Evolutionary conservation across 1,140 invertebrate genomes (phyloP).

Genomic region (Nymphalis io): DNA sequence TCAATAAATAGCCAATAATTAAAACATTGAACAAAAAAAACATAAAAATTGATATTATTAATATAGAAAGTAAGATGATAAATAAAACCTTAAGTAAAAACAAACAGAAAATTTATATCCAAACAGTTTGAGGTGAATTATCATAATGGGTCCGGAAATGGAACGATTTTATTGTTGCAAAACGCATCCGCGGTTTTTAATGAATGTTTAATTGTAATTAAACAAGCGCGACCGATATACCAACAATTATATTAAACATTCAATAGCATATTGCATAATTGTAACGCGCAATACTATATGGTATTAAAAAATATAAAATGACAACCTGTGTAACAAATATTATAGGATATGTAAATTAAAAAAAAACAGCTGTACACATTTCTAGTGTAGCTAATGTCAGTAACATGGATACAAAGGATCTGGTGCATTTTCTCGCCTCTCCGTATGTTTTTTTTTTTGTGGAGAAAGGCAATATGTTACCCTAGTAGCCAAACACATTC

Average conservation of each 20-base stretch:
- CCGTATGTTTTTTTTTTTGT: conserved; percentile 34
- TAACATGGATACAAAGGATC: conserved; percentile 25
- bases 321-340: not conserved
- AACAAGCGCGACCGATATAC: not conserved
- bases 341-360: not conserved
- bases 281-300: conserved; percentile 10
- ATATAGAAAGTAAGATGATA: not conserved
- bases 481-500: conserved; percentile 38
- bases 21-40: too few species aligned
- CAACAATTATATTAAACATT: not conserved
- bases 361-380: conserved; percentile 33
- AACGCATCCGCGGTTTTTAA: conserved; percentile 24
- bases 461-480: conserved; percentile 42
- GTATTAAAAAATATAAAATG: not conserved
- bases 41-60: not conserved
- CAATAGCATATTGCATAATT: not conserved
- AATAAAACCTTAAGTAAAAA: conserved; percentile 11
- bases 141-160: conserved; percentile 28
- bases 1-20: too few species aligned
- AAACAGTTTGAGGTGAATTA: conserved; percentile 24
- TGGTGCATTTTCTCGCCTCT: conserved; percentile 36
- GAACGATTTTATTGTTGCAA: conserved; percentile 19
- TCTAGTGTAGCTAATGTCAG: conserved; percentile 33
- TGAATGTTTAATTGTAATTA: conserved; percentile 23
- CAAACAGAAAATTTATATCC: conserved; percentile 21